phyloP scores from a whole-genome alignment of 2,888 invertebrate genomes.

The Drosophila setosimentum region DNA sequence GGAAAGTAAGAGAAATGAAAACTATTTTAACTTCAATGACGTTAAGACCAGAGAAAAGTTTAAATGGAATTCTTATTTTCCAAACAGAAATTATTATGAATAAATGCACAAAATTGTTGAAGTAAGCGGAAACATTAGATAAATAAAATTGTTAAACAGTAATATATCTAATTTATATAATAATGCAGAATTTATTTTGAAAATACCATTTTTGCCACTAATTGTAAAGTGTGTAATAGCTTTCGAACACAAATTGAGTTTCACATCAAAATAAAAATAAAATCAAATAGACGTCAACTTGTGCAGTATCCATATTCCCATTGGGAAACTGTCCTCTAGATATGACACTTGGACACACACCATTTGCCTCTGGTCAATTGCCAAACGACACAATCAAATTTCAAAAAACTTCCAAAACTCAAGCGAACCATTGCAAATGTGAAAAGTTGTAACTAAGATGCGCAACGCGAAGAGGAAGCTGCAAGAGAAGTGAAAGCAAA shows the following conservation, averaged over 20 bases:
- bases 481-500: background rate
- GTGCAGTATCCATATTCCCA: background rate
- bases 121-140: background rate
- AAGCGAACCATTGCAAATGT: conserved; percentile 37
- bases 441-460: conserved; percentile 35
- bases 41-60: background rate
- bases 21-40: background rate
- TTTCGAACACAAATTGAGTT: background rate
- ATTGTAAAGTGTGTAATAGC: background rate
- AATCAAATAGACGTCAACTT: conserved; percentile 1
- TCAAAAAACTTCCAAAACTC: conserved; percentile 27
- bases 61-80: background rate
- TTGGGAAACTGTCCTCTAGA: background rate
- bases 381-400: conserved; percentile 37
- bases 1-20: conserved; percentile 11
- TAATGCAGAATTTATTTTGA: background rate
- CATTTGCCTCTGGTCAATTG: conserved; percentile 29
- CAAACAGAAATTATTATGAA: background rate
- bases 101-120: background rate
- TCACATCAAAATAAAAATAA: background rate
- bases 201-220: background rate
- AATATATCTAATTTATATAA: background rate
- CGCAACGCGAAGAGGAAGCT: background rate
- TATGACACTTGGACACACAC: conserved; percentile 16
- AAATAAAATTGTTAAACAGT: background rate